A percentile compares a stretch with the other conserved stretches of the same genome.
Conservation (phyloP, 1,140 invertebrate genomes). For the Lasioglossum albipes region DNA sequence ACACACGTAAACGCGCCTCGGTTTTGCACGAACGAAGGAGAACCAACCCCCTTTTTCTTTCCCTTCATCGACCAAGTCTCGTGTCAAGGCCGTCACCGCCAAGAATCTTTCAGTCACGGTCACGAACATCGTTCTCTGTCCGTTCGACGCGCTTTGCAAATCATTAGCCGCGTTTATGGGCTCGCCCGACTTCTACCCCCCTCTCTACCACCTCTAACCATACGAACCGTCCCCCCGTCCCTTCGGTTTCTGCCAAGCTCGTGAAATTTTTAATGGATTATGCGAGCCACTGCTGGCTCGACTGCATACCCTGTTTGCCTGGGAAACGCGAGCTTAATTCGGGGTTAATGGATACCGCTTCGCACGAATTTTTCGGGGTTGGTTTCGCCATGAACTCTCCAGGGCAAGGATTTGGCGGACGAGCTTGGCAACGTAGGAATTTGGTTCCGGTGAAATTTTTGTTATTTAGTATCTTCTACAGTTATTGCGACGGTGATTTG, state of each 20-base stretch:
- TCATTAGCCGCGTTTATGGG: constrained; percentile 23
- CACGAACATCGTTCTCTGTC: constrained; percentile 51
- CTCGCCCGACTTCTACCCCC: background rate
- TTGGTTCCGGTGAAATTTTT: too few species aligned
- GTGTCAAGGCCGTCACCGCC: constrained; percentile 50
- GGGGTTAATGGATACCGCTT: background rate
- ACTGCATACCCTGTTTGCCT: background rate
- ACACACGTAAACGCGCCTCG: constrained; percentile 9
- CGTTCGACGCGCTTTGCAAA: constrained; percentile 18
- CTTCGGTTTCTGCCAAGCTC: background rate
- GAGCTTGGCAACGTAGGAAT: too few species aligned
- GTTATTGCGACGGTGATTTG: too few species aligned
- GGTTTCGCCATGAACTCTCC: too few species aligned
- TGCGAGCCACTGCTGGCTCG: too few species aligned
- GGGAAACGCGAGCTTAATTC: background rate
- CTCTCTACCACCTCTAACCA: too few species aligned
- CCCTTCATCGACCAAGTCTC: constrained; percentile 47
- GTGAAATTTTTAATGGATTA: constrained; percentile 10
- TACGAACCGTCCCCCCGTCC: background rate
- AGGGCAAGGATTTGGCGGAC: too few species aligned
- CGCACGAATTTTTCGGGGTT: too few species aligned
- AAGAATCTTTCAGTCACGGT: constrained; percentile 58
- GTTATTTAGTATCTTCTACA: too few species aligned
- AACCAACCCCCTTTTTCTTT: constrained; percentile 42
- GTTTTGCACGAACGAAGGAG: background rate